Base-by-base conservation (phyloP, 2,113 vertebrate species). In the Coptodon bakossiorum region DNA sequence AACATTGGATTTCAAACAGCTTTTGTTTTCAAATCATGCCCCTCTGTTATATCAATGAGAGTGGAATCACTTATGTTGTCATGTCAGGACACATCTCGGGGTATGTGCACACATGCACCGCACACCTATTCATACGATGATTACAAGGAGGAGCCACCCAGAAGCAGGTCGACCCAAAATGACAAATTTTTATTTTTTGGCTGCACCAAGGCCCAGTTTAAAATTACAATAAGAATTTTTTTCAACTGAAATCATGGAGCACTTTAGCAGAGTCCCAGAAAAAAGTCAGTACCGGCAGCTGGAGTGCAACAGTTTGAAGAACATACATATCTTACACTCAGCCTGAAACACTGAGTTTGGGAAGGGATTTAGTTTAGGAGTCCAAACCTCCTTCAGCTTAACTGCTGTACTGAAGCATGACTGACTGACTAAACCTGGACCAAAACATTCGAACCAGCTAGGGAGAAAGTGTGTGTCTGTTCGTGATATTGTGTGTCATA, bases 361-460 rank as follows among this genome's bases (percentile, higher is more conserved):
- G 89, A 43, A 14, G 80, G 52, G 84, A 81, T 86, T 91, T 68
- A 53, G 48, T 86, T 6, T 43, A 43, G 53, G 34, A 81, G 36
- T 81, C 3, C 82, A 90, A 87, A 31, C 19, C 79, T 86, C 73
- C 40, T 78, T 8, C 9, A 80, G 87, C 76, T 92, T 92, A 79
- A 85, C 59, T 86, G 87, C 61, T 3, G 85, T 88, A 53, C 78
- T 57, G 81, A 52, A 78, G 73, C 73, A 78, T 31, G 73, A 78
- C 45, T 34, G 76, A 82, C 31, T 27, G 14, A 43, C 73, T 84
- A 63, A 90, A 87, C 86, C 92, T 83, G 84, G n/a, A 85, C 87
- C 82, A 66, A 9, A 40, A 81, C 86, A 84, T 66, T 19, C 9
- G 19, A 17, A 52, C 12, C 24, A 54, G 5, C 31, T 22, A 27